Evolutionary conservation across 2,797 vertebrate species (phyloP).

Genomic region (Molossus molossus): DNA sequence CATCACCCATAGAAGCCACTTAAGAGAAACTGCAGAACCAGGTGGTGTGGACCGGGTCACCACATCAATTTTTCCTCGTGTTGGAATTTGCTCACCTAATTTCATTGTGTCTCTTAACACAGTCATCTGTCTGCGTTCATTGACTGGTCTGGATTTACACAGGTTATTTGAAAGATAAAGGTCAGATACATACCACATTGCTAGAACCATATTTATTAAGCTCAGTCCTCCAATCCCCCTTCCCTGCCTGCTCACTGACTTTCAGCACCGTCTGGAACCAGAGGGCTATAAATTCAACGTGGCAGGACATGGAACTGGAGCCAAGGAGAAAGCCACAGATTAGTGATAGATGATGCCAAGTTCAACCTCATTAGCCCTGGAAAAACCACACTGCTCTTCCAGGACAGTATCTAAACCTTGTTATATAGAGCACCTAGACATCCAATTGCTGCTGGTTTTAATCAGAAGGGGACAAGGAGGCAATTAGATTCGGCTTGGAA

Average conservation of each 20-base stretch:
- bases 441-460: slow-evolving; percentile 27
- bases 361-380: slow-evolving; percentile 84
- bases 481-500: slow-evolving; percentile 52
- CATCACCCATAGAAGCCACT: slow-evolving; percentile 63
- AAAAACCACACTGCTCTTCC: slow-evolving; percentile 73
- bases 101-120: slow-evolving; percentile 81
- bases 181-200: slow-evolving; percentile 83
- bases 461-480: slow-evolving; percentile 56
- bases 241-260: slow-evolving; percentile 64
- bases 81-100: slow-evolving; percentile 85
- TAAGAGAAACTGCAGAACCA: slow-evolving; percentile 74
- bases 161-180: slow-evolving; percentile 89
- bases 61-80: slow-evolving; percentile 75
- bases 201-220: slow-evolving; percentile 84
- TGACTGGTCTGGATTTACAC: slow-evolving; percentile 86
- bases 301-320: slow-evolving; percentile 82
- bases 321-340: slow-evolving; percentile 78
- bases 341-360: slow-evolving; percentile 77
- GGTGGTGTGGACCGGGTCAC: slow-evolving; percentile 55
- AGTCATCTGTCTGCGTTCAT: slow-evolving; percentile 84
- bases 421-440: neutral
- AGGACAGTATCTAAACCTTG: slow-evolving; percentile 59
- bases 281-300: slow-evolving; percentile 85
- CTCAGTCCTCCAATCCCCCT: neutral
- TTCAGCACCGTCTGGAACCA: slow-evolving; percentile 84